Conservation (phyloP, 2,797 vertebrate genomes). For the Spinibarbus caldwelli region DNA sequence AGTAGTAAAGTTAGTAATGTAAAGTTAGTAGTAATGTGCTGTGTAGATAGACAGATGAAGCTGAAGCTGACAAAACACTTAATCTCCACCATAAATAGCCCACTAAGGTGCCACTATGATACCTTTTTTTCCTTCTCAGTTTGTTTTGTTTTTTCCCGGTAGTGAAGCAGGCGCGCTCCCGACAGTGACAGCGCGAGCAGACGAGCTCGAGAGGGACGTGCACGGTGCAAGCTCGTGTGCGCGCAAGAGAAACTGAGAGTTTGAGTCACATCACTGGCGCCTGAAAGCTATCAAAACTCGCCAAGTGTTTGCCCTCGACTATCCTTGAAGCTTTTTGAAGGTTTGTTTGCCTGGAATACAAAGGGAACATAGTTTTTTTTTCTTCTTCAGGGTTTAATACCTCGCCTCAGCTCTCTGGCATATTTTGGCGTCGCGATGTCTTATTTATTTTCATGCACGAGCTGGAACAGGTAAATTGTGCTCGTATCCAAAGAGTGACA, state of each 20-base stretch:
- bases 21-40: not conserved
- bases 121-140: too few species aligned
- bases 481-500: not conserved
- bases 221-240: not conserved
- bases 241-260: slow-evolving; percentile 9
- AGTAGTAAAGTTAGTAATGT: not conserved
- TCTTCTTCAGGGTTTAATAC: slow-evolving; percentile 16
- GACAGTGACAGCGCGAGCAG: not conserved
- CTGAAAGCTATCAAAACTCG: slow-evolving; percentile 27
- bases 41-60: not conserved
- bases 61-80: not conserved
- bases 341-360: slow-evolving; percentile 26
- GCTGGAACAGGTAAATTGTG: slow-evolving; percentile 17
- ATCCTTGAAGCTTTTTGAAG: slow-evolving; percentile 21
- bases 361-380: not conserved
- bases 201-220: not conserved
- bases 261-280: slow-evolving; percentile 17
- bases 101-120: not conserved
- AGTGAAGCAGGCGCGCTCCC: slow-evolving; percentile 23
- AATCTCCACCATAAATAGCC: not conserved
- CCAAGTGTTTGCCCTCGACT: slow-evolving; percentile 15
- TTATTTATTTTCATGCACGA: slow-evolving; percentile 18
- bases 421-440: slow-evolving; percentile 37
- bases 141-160: too few species aligned
- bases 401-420: not conserved